Conservation (phyloP, 2,797 vertebrate genomes). For the Siniperca obscura region DNA sequence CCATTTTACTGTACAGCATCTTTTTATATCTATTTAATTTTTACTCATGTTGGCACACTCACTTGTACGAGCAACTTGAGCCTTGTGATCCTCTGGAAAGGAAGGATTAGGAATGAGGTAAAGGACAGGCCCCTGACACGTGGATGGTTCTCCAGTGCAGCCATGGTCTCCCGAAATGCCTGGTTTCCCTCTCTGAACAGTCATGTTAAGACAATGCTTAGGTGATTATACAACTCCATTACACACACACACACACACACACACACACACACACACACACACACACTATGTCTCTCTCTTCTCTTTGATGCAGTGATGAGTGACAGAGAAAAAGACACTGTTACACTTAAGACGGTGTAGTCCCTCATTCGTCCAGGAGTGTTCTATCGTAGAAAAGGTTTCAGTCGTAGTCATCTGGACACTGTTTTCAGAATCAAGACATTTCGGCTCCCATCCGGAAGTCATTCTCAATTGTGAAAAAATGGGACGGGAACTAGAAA, state of each 20-base stretch:
- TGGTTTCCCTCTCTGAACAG: constrained; percentile 90
- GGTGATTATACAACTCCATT: not conserved
- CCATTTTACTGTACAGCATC: not conserved
- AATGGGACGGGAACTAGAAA: too few relatives aligned
- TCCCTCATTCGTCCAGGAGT: too few relatives aligned
- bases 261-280: not conserved
- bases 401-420: too few relatives aligned
- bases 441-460: too few relatives aligned
- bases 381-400: too few relatives aligned
- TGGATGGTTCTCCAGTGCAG: constrained; percentile 89
- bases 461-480: too few relatives aligned
- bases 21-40: not conserved
- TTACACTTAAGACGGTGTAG: too few relatives aligned
- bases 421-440: too few relatives aligned
- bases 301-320: too few relatives aligned
- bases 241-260: not conserved
- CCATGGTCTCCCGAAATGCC: constrained; percentile 90
- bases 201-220: constrained; percentile 10
- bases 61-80: constrained; percentile 96
- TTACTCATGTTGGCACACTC: constrained; percentile 26
- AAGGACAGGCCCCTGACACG: constrained; percentile 93
- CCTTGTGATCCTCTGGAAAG: constrained; percentile 96
- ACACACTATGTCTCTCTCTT: too few relatives aligned
- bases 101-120: constrained; percentile 96
- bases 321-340: too few relatives aligned